Evolutionary conservation across 2,797 vertebrate genomes (phyloP), one percentile per base, ranked within the genome.

Genomic region (Chromis chromis): DNA sequence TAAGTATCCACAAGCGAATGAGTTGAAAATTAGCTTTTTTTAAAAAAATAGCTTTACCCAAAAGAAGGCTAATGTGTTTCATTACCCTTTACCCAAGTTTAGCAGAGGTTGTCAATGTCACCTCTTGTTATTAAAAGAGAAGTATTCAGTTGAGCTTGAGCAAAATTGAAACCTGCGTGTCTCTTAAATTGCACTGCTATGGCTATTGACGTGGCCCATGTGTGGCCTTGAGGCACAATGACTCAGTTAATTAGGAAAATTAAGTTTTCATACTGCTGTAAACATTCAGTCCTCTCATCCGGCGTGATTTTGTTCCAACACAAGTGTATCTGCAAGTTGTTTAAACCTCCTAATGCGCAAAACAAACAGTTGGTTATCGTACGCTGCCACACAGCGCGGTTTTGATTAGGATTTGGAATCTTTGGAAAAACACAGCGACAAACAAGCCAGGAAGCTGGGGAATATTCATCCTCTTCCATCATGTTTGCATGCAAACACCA

Each of bases 181-280:
- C 68, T 68, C 36, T 53, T 70, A 57, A 81, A 70, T 73, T 3
- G 58, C 68, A n/a, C 42, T 40, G 59, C 57, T 17, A 24, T 39
- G 60, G 60, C 69, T 21, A 16, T 60, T 28, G 14, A 14, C 61
- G 52, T 24, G 63, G 68, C 63, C 73, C 31, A 46, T 14, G 25
- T n/a, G 56, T 17, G 25, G 59, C 81, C 62, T 19, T 4, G 49
- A 78, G 66, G 60, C 50, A 67, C 36, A 48, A 36, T 75, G 81
- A 89, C 67, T 86, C 82, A 86, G 53, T 77, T 76, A 50, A 86
- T 87, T 82, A 72, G 65, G 56, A 77, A 74, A 80, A 78, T 84
- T 36, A 76, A 44, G 63, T 81, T 79, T 82, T 69, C 31, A 68
- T 65, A 8, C 17, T 22, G 74, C 31, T 71, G 27, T 55, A 57